Evolutionary conservation across 2,888 invertebrate genomes (phyloP), one percentile per base, ranked within the genome.

Genomic region (Timema cristinae): DNA sequence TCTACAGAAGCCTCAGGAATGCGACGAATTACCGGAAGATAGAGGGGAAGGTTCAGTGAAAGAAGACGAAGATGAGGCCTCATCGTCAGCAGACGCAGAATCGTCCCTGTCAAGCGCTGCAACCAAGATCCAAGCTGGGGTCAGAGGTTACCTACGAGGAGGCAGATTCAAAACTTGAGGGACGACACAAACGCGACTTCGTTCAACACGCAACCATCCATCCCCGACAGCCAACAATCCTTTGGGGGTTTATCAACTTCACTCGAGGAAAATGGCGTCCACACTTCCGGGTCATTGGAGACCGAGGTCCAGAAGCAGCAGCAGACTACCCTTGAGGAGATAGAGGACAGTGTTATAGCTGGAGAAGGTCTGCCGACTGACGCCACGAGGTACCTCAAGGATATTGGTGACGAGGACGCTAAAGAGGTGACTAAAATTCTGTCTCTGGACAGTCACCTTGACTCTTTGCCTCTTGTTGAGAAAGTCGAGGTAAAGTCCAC

Each of bases 111-210:
- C 74, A 7, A 75, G 74, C 69, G 77, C 77, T 0, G 78, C 78
- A 0, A 76, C 78, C 32, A 77, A 76, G 71, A 79, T 79, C 13
- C 74, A 75, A 54, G 77, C 78, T 48, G 75, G 77, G 15, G 76
- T 77, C 51, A 75, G 78, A 32, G 78, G 78, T 7, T 78, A 76
- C 67, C 71, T 77, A 72, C 77, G 7, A 70, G 78, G 32, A 77
- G 76, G 70, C 76, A 75, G 8, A 68, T 76, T 15, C 74, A 73
- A 56, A 71, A 73, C 6, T 71, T 70, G 66, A 68, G 54, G 11
- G 63, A 63, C 32, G 63, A 63, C 13, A 69, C 67, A 32, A 70
- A 49, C 15, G 72, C 69, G 13, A 72, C 67, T 13, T 72, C 74
- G 9, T 48, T 63, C 6, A 72, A 72, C 47, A 74, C 72, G 7